A percentile compares a stretch with the other conserved stretches of the same genome.
phyloP scores from a whole-genome alignment of 2,888 invertebrate genomes.

The Dorcus parallelipipedus region DNA sequence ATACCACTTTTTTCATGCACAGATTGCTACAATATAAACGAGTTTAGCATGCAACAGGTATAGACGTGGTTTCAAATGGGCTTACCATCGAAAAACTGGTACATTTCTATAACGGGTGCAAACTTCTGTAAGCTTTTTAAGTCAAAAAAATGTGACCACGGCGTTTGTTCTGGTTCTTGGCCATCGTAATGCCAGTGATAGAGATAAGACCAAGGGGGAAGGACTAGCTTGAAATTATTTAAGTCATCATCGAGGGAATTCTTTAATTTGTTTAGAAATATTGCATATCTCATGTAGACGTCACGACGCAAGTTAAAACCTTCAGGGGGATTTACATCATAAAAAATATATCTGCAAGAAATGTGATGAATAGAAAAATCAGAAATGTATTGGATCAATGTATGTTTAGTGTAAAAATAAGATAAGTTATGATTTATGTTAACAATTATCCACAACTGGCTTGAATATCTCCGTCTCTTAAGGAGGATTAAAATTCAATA shows the following conservation, averaged over 20 bases:
- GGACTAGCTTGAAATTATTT: constrained; percentile 63
- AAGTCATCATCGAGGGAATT: constrained; percentile 47
- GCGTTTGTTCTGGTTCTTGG: constrained; percentile 58
- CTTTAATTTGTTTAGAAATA: constrained; percentile 69
- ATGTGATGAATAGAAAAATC: not conserved
- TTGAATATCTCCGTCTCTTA: too few relatives aligned
- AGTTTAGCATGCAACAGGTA: not conserved
- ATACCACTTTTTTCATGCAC: not conserved
- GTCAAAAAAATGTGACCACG: constrained; percentile 88
- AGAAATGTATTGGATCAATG: too few relatives aligned
- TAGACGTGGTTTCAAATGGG: not conserved
- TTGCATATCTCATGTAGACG: constrained; percentile 91
- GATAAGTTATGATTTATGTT: too few relatives aligned
- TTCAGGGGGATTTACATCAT: constrained; percentile 92
- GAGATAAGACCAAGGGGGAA: constrained; percentile 89
- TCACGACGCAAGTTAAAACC: constrained; percentile 96
- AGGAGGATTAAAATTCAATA: too few relatives aligned
- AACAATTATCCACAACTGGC: too few relatives aligned
- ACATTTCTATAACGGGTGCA: constrained; percentile 83
- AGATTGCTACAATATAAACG: not conserved
- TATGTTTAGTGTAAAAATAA: too few relatives aligned
- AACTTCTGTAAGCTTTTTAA: constrained; percentile 70
- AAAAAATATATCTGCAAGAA: constrained; percentile 67
- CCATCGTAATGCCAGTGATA: constrained; percentile 77
- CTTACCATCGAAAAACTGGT: constrained; percentile 69